phyloP scores from a whole-genome alignment of 2,113 vertebrate genomes.

The Perca flavescens region DNA sequence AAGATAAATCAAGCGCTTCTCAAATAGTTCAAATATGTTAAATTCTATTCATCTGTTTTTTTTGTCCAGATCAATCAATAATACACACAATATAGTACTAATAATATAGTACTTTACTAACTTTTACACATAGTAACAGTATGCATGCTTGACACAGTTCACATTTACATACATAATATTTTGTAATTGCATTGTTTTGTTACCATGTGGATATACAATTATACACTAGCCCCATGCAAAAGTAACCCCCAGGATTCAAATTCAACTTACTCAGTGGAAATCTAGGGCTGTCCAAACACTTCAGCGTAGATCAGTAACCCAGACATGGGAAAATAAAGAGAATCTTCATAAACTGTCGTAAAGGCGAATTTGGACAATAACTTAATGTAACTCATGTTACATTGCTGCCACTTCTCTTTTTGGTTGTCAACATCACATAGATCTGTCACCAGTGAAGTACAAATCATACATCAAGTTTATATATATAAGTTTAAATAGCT shows the following conservation, averaged over 20 bases:
- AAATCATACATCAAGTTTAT: slow-evolving; percentile 16
- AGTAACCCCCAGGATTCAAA: slow-evolving; percentile 20
- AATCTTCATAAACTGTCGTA: slow-evolving; percentile 4
- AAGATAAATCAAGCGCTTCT: slow-evolving; percentile 54
- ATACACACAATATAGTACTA: slow-evolving; percentile 48
- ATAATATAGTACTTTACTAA: slow-evolving; percentile 39
- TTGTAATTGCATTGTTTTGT: slow-evolving; percentile 27
- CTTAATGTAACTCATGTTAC: background rate
- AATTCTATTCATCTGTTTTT: slow-evolving; percentile 35
- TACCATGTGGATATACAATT: background rate
- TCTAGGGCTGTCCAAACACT: slow-evolving; percentile 35
- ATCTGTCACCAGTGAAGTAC: slow-evolving; percentile 14
- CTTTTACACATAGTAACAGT: slow-evolving; percentile 44
- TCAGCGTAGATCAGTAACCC: slow-evolving; percentile 12
- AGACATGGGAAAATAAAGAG: background rate
- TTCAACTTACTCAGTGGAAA: slow-evolving; percentile 35
- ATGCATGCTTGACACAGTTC: slow-evolving; percentile 41
- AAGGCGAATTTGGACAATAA: background rate
- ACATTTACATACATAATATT: slow-evolving; percentile 35
- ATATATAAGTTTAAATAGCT: slow-evolving; percentile 6
- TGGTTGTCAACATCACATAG: background rate
- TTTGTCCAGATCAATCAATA: slow-evolving; percentile 49
- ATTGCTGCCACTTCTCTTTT: slow-evolving; percentile 11
- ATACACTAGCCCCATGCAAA: slow-evolving; percentile 11
- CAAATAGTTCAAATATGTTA: slow-evolving; percentile 44